Conservation (phyloP, 2,113 vertebrate species). For the Argyrosomus japonicus region DNA sequence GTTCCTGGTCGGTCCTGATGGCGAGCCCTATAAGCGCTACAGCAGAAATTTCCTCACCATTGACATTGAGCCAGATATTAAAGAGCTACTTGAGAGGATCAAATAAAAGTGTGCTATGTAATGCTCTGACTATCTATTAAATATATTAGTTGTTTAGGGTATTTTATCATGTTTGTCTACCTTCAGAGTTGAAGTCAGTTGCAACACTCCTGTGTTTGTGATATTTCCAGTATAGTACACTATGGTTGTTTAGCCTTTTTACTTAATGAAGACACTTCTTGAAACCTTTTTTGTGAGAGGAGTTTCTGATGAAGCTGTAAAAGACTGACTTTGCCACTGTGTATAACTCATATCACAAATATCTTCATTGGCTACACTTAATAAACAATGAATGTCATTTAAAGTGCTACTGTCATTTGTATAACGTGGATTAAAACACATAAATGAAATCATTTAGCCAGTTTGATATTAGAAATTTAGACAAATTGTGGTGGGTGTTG, state of each 20-base stretch:
- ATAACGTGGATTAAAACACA: conserved; percentile 1
- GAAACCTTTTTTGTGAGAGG: conserved; percentile 63
- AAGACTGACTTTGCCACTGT: conserved; percentile 57
- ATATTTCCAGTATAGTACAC: conserved; percentile 38
- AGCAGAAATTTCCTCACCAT: conserved; percentile 90
- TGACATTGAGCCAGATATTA: conserved; percentile 91
- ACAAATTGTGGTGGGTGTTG: too few species aligned
- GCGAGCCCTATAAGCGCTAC: conserved; percentile 91
- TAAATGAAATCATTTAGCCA: not conserved
- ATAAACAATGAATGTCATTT: conserved; percentile 33
- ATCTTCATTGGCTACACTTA: not conserved
- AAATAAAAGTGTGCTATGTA: conserved; percentile 55
- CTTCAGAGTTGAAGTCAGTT: not conserved
- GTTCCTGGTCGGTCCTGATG: conserved; percentile 89
- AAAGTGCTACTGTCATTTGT: not conserved
- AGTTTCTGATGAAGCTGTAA: conserved; percentile 80
- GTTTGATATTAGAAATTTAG: not conserved
- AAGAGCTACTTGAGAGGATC: conserved; percentile 81
- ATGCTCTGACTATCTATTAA: not conserved
- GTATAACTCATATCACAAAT: conserved; percentile 36
- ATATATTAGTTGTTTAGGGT: not conserved
- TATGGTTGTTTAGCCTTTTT: conserved; percentile 67
- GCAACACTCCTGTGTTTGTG: not conserved
- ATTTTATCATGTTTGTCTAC: conserved; percentile 11
- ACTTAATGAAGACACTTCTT: conserved; percentile 81